Evolutionary conservation across 2,888 invertebrate genomes (phyloP).

Genomic region (Petrolisthes manimaculis): DNA sequence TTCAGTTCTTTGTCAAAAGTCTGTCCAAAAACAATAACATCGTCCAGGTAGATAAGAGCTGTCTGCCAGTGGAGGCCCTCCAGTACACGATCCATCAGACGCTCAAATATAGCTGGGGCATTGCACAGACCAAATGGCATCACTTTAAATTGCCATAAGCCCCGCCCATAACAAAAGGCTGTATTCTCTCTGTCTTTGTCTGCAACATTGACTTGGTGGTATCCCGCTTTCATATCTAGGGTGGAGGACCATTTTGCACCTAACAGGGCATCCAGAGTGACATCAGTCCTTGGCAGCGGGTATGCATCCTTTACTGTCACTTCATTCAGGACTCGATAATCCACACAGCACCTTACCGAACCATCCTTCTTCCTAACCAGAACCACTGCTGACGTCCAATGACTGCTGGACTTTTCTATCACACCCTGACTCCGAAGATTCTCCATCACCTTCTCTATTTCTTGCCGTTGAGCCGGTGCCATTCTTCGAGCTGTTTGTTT

Average conservation of each 20-base stretch:
- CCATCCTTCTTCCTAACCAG: constrained; percentile 13
- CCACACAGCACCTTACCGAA: neutral
- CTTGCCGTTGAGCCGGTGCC: neutral
- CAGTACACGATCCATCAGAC: neutral
- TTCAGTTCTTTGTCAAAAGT: constrained; percentile 11
- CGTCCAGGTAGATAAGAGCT: constrained; percentile 10
- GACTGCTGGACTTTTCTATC: constrained; percentile 16
- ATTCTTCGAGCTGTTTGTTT: constrained; percentile 9
- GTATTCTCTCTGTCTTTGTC: neutral
- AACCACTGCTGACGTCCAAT: neutral
- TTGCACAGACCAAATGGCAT: no score
- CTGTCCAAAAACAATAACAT: neutral
- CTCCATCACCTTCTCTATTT: neutral
- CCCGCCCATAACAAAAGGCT: neutral
- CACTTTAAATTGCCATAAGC: constrained; percentile 10
- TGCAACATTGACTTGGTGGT: constrained; percentile 24
- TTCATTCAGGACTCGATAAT: constrained; percentile 1
- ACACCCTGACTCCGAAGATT: neutral
- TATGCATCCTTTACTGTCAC: constrained; percentile 11
- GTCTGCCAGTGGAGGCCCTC: constrained; percentile 15
- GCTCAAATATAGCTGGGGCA: neutral
- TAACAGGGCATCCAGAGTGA: constrained; percentile 3
- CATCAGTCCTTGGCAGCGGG: constrained; percentile 19
- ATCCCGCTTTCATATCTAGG: constrained; percentile 21
- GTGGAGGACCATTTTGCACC: constrained; percentile 8